Base-by-base conservation (phyloP, 2,888 invertebrate species). In the Melanargia galathea region DNA sequence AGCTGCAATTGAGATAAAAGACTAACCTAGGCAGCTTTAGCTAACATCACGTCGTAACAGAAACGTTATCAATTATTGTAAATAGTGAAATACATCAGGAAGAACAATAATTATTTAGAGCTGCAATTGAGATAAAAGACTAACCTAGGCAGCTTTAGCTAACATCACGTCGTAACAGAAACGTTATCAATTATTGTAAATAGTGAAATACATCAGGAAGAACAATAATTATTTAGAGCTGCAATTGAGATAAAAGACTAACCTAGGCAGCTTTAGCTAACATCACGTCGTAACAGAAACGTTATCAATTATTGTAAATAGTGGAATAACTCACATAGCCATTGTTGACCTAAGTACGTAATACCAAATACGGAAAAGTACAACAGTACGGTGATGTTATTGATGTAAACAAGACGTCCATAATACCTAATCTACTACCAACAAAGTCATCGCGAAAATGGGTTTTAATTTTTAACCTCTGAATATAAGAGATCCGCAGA, bases 381-480 rank as follows among this genome's bases (percentile, higher is more conserved):
- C 56, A 62, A n/a, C 58, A 48, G n/a, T n/a, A n/a, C n/a, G 2
- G 7, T 8, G 2, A 8, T 5, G 45, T 18, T 8, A 11, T 13
- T 24, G 30, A 11, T 11, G 13, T 58, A 63, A 59, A 62, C 64
- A 60, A 68, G 66, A 45, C 45, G 46, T 22, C 24, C 48, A 18
- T 81, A 75, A 79, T n/a, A n/a, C n/a, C 83, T 30, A 6, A 30
- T 30, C 6, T 7, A 30, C 8, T 30, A n/a, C 7, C 6, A 30
- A 30, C 30, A 30, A 6, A 26, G 2, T 30, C 30, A 30, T 30
- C 6, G 30, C 30, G 30, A 30, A 30, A n/a, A n/a, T 7, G 1
- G 8, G 6, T 30, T 30, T n/a, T n/a, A n/a, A n/a, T 6, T 30
- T 30, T 30, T 30, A 30, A 8, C 30, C 8, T 30, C 30, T 30